These are phyloP conservation scores for Zoanthus solanderi DNA, from an alignment of 92 coral and sea anemone genomes.

Conservation along the genomic window DNA sequence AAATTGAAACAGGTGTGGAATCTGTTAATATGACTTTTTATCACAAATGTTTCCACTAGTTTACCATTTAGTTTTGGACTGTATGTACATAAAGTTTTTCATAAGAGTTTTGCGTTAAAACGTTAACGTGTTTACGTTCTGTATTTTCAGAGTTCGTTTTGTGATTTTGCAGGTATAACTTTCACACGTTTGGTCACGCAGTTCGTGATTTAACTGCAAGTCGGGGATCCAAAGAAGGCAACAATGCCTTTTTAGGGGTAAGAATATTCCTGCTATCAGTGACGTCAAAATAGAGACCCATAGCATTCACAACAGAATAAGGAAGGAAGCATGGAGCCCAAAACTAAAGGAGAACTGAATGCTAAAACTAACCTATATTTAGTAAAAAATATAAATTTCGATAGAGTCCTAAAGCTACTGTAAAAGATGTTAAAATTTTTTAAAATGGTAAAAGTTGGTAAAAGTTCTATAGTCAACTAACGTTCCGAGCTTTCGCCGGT, in stretches of 20 bases:
- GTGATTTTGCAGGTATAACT: slow-evolving; percentile 68
- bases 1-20: not conserved
- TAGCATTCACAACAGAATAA: not conserved
- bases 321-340: too few relatives aligned
- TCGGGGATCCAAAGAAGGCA: slow-evolving; percentile 86
- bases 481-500: too few relatives aligned
- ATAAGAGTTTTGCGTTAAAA: too few relatives aligned
- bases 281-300: too few relatives aligned
- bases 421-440: too few relatives aligned
- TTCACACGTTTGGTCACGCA: slow-evolving; percentile 88
- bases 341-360: too few relatives aligned
- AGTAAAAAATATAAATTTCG: too few relatives aligned
- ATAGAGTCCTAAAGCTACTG: too few relatives aligned
- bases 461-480: too few relatives aligned
- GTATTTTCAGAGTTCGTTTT: not conserved
- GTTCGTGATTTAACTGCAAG: slow-evolving; percentile 84
- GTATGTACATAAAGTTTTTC: not conserved
- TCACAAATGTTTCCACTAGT: not conserved
- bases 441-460: too few relatives aligned
- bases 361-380: too few relatives aligned
- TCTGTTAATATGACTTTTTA: too few relatives aligned
- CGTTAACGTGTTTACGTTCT: not conserved
- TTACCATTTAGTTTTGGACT: not conserved
- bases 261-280: not conserved
- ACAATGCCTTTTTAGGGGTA: slow-evolving; percentile 84